Base-by-base conservation (phyloP, 1,140 invertebrate genomes). In the Matsumurasca onukii region DNA sequence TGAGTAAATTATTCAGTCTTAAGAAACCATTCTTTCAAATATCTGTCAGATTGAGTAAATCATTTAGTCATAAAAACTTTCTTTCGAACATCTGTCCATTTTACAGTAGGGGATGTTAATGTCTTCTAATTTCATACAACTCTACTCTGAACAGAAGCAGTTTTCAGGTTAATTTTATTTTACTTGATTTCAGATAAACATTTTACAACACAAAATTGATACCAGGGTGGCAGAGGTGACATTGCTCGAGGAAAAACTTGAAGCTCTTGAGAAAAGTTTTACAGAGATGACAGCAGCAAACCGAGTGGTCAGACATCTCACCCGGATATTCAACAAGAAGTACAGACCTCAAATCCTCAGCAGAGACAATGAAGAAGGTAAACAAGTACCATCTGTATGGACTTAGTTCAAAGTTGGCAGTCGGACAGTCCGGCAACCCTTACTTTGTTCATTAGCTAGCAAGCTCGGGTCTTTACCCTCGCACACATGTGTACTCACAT, bases 281-380 rank as follows among this genome's bases (percentile, higher is more conserved):
- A 79, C 84, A 57, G 80, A 73, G 20, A 82, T 84, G 1, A 81
- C 88, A 0, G 85, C 84, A 59, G 87, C 89, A 31, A 88, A 91
- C 73, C 90, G 89, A 72, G 93, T 90, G 77, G 83, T 80, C 34
- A 86, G 89, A 70, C 93, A 91, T 75, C 77, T 94, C 29, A 83
- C 83, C 5, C 86, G 87, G 72, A 91, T 94, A 31, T 92, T 90
- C 73, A 90, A 88, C 70, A 93, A 92, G 76, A 91, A 88, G 72
- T 89, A 84, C 72, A 85, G 85, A 57, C 83, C 83, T 2, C 83
- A 83, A 0, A 2, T 65, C 1, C 25, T 65, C 2, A 31, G 27
- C 9, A 27, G 24, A 22, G 31, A 86, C 86, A 72, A 59, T 22
- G 55, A 59, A 27, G 55, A 59, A n/a, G 55, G 30, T 12, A n/a